Conservation (phyloP, 2,888 invertebrate species). For the Choreutis nemorana region DNA sequence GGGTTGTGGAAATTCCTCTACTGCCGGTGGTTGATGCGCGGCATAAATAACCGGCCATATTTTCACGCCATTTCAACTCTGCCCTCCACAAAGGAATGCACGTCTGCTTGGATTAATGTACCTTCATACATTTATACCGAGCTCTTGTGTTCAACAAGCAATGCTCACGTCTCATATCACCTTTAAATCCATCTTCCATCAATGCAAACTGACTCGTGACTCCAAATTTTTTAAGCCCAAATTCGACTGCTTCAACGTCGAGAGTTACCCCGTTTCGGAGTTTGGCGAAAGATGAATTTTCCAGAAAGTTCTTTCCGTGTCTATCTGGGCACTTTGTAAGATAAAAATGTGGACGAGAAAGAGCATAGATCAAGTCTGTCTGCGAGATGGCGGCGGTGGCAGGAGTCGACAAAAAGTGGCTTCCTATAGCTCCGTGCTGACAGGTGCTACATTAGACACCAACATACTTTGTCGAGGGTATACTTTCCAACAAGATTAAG, state of each 20-base stretch:
- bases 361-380: constrained; percentile 57
- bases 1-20: constrained; percentile 30
- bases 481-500: not conserved
- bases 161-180: constrained; percentile 21
- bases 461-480: constrained; percentile 6
- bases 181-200: constrained; percentile 9
- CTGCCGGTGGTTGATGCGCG: constrained; percentile 23
- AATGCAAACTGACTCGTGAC: constrained; percentile 15
- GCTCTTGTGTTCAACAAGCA: constrained; percentile 36
- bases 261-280: constrained; percentile 17
- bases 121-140: constrained; percentile 59
- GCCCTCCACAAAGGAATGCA: constrained; percentile 53
- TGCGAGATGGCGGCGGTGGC: constrained; percentile 30
- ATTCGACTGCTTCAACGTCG: constrained; percentile 2
- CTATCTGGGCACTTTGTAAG: constrained; percentile 64
- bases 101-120: constrained; percentile 62
- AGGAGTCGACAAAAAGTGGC: constrained; percentile 41
- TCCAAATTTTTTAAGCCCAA: not conserved
- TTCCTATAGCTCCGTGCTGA: constrained; percentile 18
- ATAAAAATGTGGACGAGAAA: constrained; percentile 57
- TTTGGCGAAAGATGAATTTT: constrained; percentile 43
- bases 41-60: constrained; percentile 61
- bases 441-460: constrained; percentile 33
- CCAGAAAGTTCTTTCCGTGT: constrained; percentile 57
- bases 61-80: constrained; percentile 63